Evolutionary conservation across 2,888 invertebrate species (phyloP).

Genomic region (Andrena praecox): DNA sequence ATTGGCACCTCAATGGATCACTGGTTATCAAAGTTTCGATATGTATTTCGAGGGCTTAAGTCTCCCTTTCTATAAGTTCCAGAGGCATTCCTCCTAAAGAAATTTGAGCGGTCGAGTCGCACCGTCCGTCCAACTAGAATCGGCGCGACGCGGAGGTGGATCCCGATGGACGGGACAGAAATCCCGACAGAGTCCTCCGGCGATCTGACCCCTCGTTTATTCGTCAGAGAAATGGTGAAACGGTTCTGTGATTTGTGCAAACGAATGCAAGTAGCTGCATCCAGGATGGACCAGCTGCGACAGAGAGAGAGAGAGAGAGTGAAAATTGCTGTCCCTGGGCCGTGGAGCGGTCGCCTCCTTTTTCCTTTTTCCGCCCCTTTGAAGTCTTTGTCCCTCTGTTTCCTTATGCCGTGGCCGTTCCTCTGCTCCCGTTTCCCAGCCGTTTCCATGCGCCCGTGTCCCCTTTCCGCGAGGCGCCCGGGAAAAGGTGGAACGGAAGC

Average conservation of each 20-base stretch:
- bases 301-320: constrained; percentile 47
- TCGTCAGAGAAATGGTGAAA: constrained; percentile 48
- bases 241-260: constrained; percentile 57
- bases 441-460: constrained; percentile 10
- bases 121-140: neutral
- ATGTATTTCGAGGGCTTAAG: too few relatives aligned
- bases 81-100: neutral
- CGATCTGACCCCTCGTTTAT: constrained; percentile 51
- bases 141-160: neutral
- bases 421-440: neutral
- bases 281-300: constrained; percentile 51
- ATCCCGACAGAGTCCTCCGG: constrained; percentile 26
- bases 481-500: constrained; percentile 56
- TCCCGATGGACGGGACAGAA: constrained; percentile 14
- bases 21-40: too few relatives aligned
- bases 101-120: neutral
- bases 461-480: constrained; percentile 18
- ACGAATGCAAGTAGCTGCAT: constrained; percentile 58
- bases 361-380: constrained; percentile 59
- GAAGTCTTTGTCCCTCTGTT: constrained; percentile 58
- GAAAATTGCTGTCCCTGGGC: constrained; percentile 71
- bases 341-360: constrained; percentile 42
- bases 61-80: too few relatives aligned
- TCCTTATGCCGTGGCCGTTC: constrained; percentile 26
- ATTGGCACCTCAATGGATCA: too few relatives aligned